phyloP scores from a whole-genome alignment of 2,113 vertebrate species.

The Hipposideros armiger region DNA sequence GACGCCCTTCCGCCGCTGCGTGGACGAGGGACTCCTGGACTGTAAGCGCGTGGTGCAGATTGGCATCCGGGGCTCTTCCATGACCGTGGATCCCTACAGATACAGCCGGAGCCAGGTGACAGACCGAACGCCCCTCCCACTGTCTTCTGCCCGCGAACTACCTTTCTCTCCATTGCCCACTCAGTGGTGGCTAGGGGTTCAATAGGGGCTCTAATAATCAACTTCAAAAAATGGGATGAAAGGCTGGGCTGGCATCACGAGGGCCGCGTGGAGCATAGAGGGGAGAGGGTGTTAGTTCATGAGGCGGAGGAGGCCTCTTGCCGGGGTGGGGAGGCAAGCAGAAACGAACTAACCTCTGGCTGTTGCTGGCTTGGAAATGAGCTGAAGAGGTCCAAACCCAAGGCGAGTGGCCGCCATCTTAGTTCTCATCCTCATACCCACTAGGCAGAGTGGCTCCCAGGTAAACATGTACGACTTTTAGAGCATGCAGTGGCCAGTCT shows the following conservation, averaged over 20 bases:
- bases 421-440: background rate
- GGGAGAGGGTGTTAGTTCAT: background rate
- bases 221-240: background rate
- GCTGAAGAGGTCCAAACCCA: no score
- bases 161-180: background rate
- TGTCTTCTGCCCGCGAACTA: rapidly evolving
- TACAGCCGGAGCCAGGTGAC: conserved; percentile 93
- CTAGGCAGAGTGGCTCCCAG: background rate
- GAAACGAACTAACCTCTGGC: background rate
- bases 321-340: background rate
- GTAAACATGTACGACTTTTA: background rate
- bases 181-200: background rate
- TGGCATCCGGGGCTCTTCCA: conserved; percentile 92
- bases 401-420: background rate
- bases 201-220: background rate
- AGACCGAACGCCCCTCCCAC: rapidly evolving
- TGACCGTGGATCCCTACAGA: conserved; percentile 87
- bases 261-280: background rate
- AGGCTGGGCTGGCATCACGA: background rate
- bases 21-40: conserved; percentile 95
- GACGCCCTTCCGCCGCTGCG: conserved; percentile 93
- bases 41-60: conserved; percentile 94
- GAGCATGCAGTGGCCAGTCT: background rate
- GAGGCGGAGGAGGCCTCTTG: background rate
- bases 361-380: background rate